phyloP scores from a whole-genome alignment of 2,113 vertebrate genomes.

The Crypturellus undulatus region DNA sequence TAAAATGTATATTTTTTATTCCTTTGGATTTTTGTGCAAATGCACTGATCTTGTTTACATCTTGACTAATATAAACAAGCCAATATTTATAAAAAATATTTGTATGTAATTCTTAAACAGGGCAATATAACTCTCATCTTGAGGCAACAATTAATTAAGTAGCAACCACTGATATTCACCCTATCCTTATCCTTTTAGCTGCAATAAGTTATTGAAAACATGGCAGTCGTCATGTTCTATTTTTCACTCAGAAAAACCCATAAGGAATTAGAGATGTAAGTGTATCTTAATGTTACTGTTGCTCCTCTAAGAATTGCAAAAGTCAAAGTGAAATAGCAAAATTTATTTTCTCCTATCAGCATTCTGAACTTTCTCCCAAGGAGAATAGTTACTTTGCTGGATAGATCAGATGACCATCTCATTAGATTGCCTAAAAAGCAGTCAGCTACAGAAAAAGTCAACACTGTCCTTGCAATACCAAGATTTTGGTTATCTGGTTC shows the following conservation, averaged over 20 bases:
- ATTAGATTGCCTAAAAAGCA: not conserved
- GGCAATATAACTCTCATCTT: not conserved
- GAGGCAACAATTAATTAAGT: not conserved
- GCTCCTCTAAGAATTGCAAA: not conserved
- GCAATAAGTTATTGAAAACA: not conserved
- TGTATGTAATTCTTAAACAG: not conserved
- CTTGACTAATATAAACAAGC: not conserved
- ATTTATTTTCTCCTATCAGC: not conserved
- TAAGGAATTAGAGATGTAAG: not conserved
- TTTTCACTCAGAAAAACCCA: not conserved
- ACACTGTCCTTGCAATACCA: not conserved
- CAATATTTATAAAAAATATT: not conserved
- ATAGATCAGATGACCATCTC: slow-evolving; percentile 45
- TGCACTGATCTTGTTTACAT: not conserved
- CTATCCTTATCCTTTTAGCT: not conserved
- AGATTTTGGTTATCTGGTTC: not conserved
- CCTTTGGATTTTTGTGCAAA: not conserved
- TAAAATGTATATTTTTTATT: not conserved
- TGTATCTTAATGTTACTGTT: not conserved
- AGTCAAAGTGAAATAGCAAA: not conserved
- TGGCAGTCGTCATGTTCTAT: not conserved
- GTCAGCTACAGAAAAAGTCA: not conserved
- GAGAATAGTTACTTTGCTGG: not conserved
- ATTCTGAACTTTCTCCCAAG: not conserved
- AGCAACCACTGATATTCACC: not conserved